These are phyloP conservation scores for Athrips mouffetella DNA, from an alignment of 2,888 invertebrate species.

Conservation along the genomic window DNA sequence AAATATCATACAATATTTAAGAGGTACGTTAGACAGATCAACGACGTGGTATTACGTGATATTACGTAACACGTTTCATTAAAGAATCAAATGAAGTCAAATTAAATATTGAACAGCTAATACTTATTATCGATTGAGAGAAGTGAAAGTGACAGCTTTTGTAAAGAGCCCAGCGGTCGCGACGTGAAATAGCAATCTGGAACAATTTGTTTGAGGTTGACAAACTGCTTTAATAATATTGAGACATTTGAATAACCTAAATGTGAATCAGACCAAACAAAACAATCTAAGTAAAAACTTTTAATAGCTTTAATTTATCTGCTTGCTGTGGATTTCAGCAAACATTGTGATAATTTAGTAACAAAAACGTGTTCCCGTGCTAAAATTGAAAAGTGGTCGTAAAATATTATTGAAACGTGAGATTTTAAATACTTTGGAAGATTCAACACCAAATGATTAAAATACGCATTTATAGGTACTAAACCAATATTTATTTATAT, in stretches of 20 bases:
- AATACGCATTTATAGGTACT: too few species aligned
- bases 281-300: constrained; percentile 22
- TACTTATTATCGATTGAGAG: constrained; percentile 28
- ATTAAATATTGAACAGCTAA: not conserved
- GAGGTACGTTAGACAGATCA: too few species aligned
- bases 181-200: constrained; percentile 36
- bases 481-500: too few species aligned
- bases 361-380: too few species aligned
- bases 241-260: constrained; percentile 41
- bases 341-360: too few species aligned
- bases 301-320: constrained; percentile 16
- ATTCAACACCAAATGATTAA: too few species aligned
- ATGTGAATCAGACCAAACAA: constrained; percentile 39
- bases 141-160: constrained; percentile 60
- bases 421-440: too few species aligned
- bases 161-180: constrained; percentile 49
- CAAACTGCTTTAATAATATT: constrained; percentile 35
- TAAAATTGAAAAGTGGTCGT: too few species aligned
- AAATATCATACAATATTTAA: too few species aligned
- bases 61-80: constrained; percentile 2
- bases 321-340: too few species aligned
- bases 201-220: constrained; percentile 27
- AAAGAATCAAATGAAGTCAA: not conserved
- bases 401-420: too few species aligned
- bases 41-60: not conserved